Evolutionary conservation across 1,140 invertebrate genomes (phyloP).

Genomic region (Trichonephila inaurata): DNA sequence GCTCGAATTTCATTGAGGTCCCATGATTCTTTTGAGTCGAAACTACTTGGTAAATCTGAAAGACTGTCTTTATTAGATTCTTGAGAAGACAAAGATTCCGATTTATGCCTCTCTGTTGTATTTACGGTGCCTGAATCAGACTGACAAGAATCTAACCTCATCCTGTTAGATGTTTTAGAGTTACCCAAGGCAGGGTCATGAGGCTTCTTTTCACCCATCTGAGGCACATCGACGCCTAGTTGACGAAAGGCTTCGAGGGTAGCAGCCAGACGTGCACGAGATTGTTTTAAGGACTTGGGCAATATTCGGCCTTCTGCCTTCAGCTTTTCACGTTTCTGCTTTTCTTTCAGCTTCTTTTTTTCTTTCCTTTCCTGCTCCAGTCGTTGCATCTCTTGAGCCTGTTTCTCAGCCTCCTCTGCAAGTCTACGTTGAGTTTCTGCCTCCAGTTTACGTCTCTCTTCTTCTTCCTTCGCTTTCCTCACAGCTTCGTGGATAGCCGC

Average conservation of each 20-base stretch:
- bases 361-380: constrained; percentile 85
- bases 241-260: constrained; percentile 93
- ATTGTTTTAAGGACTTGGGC: constrained; percentile 82
- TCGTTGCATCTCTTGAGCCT: constrained; percentile 82
- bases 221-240: constrained; percentile 88
- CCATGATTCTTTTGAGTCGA: constrained; percentile 49
- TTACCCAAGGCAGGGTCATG: not conserved
- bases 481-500: constrained; percentile 61
- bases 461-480: constrained; percentile 86
- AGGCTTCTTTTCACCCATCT: constrained; percentile 81
- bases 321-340: constrained; percentile 93
- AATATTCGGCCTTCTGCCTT: constrained; percentile 97
- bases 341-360: constrained; percentile 97
- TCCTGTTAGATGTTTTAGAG: constrained; percentile 41
- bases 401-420: constrained; percentile 84
- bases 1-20: not conserved
- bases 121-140: constrained; percentile 72
- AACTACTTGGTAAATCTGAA: constrained; percentile 54
- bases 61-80: constrained; percentile 52
- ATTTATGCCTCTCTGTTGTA: constrained; percentile 66
- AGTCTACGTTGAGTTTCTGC: constrained; percentile 88
- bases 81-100: constrained; percentile 68
- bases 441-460: constrained; percentile 87
- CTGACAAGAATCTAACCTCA: constrained; percentile 70
- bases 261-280: constrained; percentile 90